Conservation (phyloP, 2,113 vertebrate species). For the Oryzias curvinotus region DNA sequence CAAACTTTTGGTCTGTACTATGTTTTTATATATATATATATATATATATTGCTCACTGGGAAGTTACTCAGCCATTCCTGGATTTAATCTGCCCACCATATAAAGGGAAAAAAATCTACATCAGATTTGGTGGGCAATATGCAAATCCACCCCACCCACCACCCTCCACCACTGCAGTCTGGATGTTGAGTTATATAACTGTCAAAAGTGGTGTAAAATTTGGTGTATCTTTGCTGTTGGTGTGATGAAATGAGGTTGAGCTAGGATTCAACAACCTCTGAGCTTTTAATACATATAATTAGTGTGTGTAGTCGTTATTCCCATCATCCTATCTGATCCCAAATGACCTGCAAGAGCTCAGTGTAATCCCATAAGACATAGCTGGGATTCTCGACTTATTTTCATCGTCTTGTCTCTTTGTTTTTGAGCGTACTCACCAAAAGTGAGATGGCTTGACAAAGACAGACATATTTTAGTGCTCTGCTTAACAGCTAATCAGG, state of each 20-base stretch:
- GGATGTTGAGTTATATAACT: conserved; percentile 24
- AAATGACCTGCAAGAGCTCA: conserved; percentile 57
- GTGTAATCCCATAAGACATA: conserved; percentile 58
- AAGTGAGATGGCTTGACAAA: conserved; percentile 32
- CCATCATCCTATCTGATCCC: conserved; percentile 57
- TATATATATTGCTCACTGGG: too few relatives aligned
- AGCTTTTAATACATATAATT: conserved; percentile 54
- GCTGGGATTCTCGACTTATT: conserved; percentile 49
- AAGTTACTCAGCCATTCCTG: too few relatives aligned
- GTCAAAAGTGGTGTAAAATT: conserved; percentile 32
- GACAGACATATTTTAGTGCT: conserved; percentile 38
- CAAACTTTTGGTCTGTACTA: too few relatives aligned
- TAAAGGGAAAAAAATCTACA: too few relatives aligned
- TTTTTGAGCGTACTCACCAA: conserved; percentile 27
- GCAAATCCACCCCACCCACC: too few relatives aligned
- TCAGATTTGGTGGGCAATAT: too few relatives aligned
- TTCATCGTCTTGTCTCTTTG: conserved; percentile 34
- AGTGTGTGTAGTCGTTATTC: conserved; percentile 53
- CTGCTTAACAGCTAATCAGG: conserved; percentile 40
- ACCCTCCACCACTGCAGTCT: too few relatives aligned
- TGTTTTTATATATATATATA: too few relatives aligned
- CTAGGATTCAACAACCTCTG: conserved; percentile 45
- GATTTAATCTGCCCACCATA: too few relatives aligned
- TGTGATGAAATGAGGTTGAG: conserved; percentile 52
- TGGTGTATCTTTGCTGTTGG: conserved; percentile 27